Evolutionary conservation across 2,797 vertebrate species (phyloP), one percentile per base, ranked within the genome.

Genomic region (Rhinophrynus dorsalis): DNA sequence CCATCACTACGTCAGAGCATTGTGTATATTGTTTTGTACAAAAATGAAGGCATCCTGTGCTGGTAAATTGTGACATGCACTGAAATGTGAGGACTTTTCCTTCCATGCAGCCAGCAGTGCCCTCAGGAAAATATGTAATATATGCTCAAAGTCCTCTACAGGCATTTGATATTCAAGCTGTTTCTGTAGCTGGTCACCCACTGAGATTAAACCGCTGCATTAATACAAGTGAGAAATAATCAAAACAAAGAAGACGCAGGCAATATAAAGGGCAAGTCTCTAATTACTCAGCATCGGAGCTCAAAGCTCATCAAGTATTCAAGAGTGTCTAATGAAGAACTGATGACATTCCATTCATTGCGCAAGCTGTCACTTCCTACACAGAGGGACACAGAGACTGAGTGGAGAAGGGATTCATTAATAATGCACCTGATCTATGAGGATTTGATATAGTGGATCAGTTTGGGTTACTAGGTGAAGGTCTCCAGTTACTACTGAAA

Each of bases 221-320:
- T 81, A 68, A 60, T 52, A 55, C 21, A 23, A 15, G 42, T 45
- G 59, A 30, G 17, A 76, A 76, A 72, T 71, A 67, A 76, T 63
- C 60, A 61, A 32, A 37, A 54, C 60, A 73, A 63, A 64, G 75
- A 27, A 59, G 40, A 54, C 27, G 2, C 62, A 33, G 40, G 48
- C 54, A 24, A n/a, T 65, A 78, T 75, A 10, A 68, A 62, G 70
- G 68, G 74, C 62, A 72, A 42, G 3, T 44, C 80, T 85, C 82
- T 71, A 21, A n/a, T 85, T 82, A 80, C 83, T 45, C 7, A 0
- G 33, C 56, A 26, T 68, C 56, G 30, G 69, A 73, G 70, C 59
- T 1, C 4, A 57, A 10, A n/a, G 13, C 51, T 78, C 79, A 86
- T 90, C 79, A 90, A 91, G 89, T 81, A 91, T 91, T 84, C 75